Evolutionary conservation across 2,113 vertebrate species (phyloP).

Genomic region (Leucopternis melanops): DNA sequence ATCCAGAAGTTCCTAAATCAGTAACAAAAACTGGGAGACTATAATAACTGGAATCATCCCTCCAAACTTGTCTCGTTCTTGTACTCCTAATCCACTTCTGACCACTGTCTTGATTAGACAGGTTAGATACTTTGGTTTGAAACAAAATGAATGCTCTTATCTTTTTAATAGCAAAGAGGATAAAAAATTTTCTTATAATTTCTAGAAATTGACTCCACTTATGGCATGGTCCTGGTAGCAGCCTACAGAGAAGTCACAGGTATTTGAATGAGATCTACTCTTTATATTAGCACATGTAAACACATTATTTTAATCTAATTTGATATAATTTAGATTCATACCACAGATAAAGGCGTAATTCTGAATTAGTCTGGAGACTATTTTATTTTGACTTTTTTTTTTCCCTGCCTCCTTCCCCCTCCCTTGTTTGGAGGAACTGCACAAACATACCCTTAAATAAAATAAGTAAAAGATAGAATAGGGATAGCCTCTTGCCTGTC

Average conservation of each 20-base stretch:
- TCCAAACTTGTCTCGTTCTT: not conserved
- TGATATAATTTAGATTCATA: not conserved
- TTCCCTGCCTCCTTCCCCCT: not conserved
- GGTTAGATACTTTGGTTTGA: not conserved
- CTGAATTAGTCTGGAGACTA: not conserved
- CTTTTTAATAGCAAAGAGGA: not conserved
- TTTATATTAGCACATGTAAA: not conserved
- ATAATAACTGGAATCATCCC: not conserved
- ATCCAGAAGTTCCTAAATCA: not conserved
- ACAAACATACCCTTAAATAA: not conserved
- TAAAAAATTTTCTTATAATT: not conserved
- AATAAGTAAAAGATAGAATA: not conserved
- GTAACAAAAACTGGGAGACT: not conserved
- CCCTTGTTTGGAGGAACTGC: not conserved
- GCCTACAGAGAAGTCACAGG: not conserved
- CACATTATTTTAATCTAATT: not conserved
- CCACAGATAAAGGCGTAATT: not conserved
- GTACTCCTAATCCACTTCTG: not conserved
- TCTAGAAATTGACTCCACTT: not conserved
- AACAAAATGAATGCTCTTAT: not conserved
- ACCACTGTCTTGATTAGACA: not conserved
- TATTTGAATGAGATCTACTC: not conserved
- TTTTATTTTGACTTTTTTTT: not conserved
- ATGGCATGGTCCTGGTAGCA: not conserved
- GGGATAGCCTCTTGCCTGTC: not conserved